phyloP scores from a whole-genome alignment of 2,797 vertebrate species.

The Danio aesculapii region DNA sequence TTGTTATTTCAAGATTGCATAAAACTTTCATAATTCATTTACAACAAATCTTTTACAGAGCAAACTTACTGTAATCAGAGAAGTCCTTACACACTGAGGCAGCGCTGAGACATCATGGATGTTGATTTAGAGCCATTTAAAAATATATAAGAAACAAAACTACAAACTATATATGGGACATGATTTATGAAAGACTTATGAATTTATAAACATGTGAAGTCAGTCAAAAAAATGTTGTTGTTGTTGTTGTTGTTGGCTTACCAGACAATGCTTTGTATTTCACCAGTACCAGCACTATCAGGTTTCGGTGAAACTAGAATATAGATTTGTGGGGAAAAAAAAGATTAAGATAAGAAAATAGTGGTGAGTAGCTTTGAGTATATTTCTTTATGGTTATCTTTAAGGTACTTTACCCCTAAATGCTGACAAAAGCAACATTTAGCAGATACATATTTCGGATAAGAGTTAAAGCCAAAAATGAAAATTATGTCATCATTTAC shows the following conservation, averaged over 20 bases:
- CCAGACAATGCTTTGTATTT: not conserved
- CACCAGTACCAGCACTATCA: not conserved
- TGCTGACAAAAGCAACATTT: not conserved
- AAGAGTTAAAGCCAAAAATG: too few relatives aligned
- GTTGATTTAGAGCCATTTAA: constrained; percentile 4
- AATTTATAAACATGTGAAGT: not conserved
- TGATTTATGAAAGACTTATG: too few relatives aligned
- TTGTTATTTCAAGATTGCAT: not conserved
- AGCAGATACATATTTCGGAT: not conserved
- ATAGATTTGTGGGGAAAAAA: not conserved
- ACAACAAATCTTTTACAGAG: not conserved
- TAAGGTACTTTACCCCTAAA: not conserved
- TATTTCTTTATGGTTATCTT: not conserved
- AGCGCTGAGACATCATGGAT: not conserved
- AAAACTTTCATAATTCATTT: not conserved
- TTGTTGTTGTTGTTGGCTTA: not conserved
- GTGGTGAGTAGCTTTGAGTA: not conserved
- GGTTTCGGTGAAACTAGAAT: not conserved
- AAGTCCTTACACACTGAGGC: not conserved
- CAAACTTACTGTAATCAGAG: not conserved
- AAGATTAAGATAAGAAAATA: not conserved
- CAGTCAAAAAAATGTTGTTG: not conserved
- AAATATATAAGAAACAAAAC: not conserved
- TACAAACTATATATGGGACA: not conserved
- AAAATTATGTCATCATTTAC: too few relatives aligned